Evolutionary conservation across 2,113 vertebrate species (phyloP).

Genomic region (Pontoporia blainvillei): DNA sequence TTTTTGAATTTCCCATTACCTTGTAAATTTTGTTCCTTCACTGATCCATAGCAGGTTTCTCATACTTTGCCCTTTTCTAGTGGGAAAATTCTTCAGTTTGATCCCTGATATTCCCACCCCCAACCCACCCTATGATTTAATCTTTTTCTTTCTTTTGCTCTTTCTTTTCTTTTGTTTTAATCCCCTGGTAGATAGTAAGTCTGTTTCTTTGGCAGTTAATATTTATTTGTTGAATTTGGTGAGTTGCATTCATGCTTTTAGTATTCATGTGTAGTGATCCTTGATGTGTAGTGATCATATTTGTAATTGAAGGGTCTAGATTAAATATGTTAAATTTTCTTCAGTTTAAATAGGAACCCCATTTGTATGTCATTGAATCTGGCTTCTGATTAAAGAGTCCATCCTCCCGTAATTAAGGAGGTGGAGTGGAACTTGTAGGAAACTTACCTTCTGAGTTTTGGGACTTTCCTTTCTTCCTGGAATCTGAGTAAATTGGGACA

Average conservation of each 20-base stretch:
- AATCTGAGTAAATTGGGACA: not conserved
- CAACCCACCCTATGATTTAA: not conserved
- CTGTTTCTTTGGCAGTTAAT: not conserved
- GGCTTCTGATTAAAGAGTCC: not conserved
- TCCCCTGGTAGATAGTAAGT: not conserved
- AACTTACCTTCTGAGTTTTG: not conserved
- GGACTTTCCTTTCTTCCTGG: not conserved
- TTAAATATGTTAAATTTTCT: conserved; percentile 17
- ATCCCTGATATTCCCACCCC: not conserved
- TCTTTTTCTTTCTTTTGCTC: not conserved
- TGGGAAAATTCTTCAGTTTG: not conserved
- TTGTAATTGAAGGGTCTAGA: not conserved
- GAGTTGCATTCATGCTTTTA: not conserved
- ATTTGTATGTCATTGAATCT: not conserved
- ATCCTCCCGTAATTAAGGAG: not conserved
- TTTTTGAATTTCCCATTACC: not conserved
- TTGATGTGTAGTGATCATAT: not conserved
- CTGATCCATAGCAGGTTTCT: not conserved
- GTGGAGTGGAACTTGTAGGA: not conserved
- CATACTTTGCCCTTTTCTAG: not conserved
- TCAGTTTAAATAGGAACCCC: not conserved
- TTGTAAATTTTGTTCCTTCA: not conserved
- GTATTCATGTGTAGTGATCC: not conserved
- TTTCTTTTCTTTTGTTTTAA: not conserved
- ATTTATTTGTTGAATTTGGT: not conserved